Percentiles rank a stretch among this genome's conserved stretches.
phyloP scores from a whole-genome alignment of 2,888 invertebrate genomes.

The Alloscopus bannaensis region DNA sequence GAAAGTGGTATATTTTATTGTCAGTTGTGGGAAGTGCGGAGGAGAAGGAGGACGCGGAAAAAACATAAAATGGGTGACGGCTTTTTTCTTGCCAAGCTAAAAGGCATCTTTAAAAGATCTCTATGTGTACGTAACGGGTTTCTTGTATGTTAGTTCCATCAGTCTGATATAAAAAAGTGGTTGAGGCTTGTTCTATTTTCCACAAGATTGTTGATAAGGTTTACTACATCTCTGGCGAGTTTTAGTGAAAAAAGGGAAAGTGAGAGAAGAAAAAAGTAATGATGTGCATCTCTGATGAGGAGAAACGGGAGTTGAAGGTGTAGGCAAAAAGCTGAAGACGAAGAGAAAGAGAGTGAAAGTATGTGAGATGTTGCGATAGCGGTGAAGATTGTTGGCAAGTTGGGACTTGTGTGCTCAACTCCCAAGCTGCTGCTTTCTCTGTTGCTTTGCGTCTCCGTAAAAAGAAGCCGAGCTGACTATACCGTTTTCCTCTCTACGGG shows the following conservation, averaged over 20 bases:
- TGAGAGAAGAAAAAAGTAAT: too few relatives aligned
- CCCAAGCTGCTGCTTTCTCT: conserved; percentile 55
- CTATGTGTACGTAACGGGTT: not conserved
- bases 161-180: not conserved
- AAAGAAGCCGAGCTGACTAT: too few relatives aligned
- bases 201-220: conserved; percentile 45
- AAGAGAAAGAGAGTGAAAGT: conserved; percentile 16
- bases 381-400: conserved; percentile 45
- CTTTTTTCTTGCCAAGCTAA: too few relatives aligned
- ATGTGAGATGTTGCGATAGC: conserved; percentile 41
- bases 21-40: conserved; percentile 26
- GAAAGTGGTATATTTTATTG: conserved; percentile 50
- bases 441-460: conserved; percentile 24
- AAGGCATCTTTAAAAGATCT: too few relatives aligned
- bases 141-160: not conserved
- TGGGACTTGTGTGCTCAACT: conserved; percentile 42
- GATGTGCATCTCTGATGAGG: conserved; percentile 62
- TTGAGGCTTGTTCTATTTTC: conserved; percentile 54
- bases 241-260: conserved; percentile 47
- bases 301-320: conserved; percentile 5
- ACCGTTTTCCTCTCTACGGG: too few relatives aligned
- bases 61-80: too few relatives aligned
- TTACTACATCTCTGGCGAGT: too few relatives aligned
- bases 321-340: not conserved
- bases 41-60: not conserved